Conservation (phyloP, 2,888 invertebrate genomes). For the Perithous albicinctus region DNA sequence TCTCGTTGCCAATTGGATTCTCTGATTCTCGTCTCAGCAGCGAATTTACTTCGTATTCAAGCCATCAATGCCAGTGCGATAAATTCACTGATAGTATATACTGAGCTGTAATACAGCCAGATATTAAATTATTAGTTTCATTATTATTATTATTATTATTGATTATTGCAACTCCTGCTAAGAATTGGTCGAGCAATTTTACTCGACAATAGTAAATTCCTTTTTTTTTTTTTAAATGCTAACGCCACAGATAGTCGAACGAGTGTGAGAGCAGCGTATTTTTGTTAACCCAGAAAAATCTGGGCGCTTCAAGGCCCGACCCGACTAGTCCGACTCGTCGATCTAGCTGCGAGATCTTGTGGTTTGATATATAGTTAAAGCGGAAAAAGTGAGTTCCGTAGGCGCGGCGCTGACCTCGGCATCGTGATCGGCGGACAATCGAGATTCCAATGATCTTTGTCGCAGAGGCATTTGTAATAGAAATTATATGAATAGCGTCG, state of each 20-base stretch:
- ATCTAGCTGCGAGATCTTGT: conserved; percentile 43
- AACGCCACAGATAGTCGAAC: background rate
- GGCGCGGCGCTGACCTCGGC: conserved; percentile 12
- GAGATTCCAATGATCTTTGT: conserved; percentile 25
- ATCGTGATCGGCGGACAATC: conserved; percentile 27
- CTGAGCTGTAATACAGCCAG: background rate
- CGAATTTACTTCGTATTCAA: conserved; percentile 26
- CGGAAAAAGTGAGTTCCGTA: conserved; percentile 20
- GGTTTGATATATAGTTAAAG: conserved; percentile 9
- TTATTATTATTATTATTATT: conserved; percentile 16
- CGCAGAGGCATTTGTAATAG: background rate
- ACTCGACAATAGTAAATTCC: background rate
- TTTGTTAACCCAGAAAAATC: conserved; percentile 53
- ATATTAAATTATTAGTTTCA: background rate
- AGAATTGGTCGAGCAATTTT: background rate
- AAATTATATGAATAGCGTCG: conserved; percentile 23
- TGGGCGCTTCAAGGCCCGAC: conserved; percentile 6
- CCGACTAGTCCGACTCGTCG: conserved; percentile 33
- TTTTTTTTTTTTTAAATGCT: too few species aligned
- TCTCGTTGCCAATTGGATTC: conserved; percentile 53
- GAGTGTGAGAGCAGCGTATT: conserved; percentile 38
- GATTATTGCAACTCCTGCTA: background rate
- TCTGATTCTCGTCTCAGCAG: conserved; percentile 40
- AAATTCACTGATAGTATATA: conserved; percentile 23
- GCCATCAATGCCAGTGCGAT: background rate